These are phyloP conservation scores for Coelopa frigida DNA, from an alignment of 1,140 invertebrate genomes.

Conservation along the genomic window DNA sequence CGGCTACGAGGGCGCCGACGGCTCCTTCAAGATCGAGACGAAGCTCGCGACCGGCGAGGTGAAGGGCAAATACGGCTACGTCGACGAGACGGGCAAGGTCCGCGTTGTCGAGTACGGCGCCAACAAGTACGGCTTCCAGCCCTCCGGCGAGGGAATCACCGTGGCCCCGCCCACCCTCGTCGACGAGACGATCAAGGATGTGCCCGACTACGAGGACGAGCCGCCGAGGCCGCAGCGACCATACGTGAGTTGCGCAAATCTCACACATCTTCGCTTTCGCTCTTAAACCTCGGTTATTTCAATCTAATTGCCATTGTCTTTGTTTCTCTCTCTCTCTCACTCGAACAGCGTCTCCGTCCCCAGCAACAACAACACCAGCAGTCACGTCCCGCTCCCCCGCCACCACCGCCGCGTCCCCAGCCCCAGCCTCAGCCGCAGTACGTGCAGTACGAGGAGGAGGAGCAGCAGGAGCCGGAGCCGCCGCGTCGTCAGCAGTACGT, in stretches of 20 bases:
- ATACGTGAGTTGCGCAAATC: conserved; percentile 27
- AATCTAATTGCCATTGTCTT: not conserved
- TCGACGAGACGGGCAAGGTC: conserved; percentile 69
- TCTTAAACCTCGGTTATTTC: not conserved
- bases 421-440: conserved; percentile 42
- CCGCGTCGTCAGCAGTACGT: conserved; percentile 36
- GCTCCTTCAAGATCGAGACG: conserved; percentile 80
- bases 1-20: conserved; percentile 76
- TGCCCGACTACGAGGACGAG: conserved; percentile 48
- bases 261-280: too few species aligned
- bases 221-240: conserved; percentile 37
- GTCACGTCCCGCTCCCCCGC: conserved; percentile 21
- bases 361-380: conserved; percentile 32
- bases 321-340: not conserved
- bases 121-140: conserved; percentile 79
- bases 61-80: conserved; percentile 80
- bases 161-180: conserved; percentile 71
- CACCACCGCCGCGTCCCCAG: conserved; percentile 31
- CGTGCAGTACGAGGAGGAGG: conserved; percentile 37
- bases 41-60: conserved; percentile 71
- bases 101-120: conserved; percentile 82
- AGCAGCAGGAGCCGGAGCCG: conserved; percentile 29
- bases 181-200: conserved; percentile 56
- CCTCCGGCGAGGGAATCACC: conserved; percentile 75
- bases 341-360: conserved; percentile 22